Conservation (phyloP, 2,797 vertebrate species). For the Cossypha polioptera region DNA sequence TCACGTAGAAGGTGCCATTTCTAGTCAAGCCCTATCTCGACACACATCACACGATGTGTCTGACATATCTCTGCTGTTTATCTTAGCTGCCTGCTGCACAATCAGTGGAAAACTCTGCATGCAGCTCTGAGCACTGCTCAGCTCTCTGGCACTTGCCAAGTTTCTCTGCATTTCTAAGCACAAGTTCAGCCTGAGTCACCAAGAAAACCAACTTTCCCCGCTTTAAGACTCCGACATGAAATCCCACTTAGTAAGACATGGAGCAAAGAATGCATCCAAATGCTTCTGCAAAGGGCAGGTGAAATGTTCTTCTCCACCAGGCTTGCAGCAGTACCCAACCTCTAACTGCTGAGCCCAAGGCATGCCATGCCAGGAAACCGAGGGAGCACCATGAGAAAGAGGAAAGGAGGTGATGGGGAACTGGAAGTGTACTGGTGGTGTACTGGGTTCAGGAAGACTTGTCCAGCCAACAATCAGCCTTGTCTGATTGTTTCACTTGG, state of each 20-base stretch:
- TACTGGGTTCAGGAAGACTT: not conserved
- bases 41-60: not conserved
- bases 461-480: not conserved
- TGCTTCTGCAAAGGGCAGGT: not conserved
- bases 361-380: fast-evolving
- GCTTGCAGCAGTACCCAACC: not conserved
- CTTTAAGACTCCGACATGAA: not conserved
- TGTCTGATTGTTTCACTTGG: not conserved
- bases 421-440: too few species aligned
- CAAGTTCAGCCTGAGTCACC: fast-evolving
- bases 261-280: not conserved
- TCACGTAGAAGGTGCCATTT: not conserved
- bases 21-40: not conserved
- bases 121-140: not conserved
- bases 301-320: not conserved
- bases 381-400: not conserved
- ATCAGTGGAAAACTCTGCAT: not conserved
- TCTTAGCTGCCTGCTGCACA: not conserved
- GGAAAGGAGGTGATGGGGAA: not conserved
- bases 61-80: not conserved
- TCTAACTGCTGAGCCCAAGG: not conserved
- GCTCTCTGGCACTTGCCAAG: not conserved
- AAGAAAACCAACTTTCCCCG: not conserved
- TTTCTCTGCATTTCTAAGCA: not conserved
- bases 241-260: not conserved